Conservation (phyloP, 2,888 invertebrate species). For the Acrobasis repandana region DNA sequence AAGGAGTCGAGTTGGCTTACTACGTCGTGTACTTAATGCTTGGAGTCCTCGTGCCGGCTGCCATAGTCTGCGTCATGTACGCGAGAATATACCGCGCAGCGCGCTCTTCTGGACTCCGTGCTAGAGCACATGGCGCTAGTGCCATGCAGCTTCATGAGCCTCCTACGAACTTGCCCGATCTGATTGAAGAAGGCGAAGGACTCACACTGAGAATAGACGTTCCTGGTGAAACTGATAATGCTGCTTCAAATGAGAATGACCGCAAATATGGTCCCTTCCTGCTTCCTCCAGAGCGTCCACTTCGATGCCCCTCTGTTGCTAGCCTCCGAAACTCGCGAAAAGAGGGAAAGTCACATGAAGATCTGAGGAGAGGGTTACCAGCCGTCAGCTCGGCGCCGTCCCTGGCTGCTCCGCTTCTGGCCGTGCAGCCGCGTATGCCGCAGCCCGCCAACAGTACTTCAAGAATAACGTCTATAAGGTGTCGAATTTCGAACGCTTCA, state of each 20-base stretch:
- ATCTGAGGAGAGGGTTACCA: slow-evolving; percentile 66
- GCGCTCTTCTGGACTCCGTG: slow-evolving; percentile 84
- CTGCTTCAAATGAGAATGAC: slow-evolving; percentile 48
- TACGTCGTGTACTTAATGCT: slow-evolving; percentile 66
- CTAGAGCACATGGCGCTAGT: slow-evolving; percentile 73
- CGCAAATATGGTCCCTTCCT: slow-evolving; percentile 74
- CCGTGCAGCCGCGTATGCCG: slow-evolving; percentile 64
- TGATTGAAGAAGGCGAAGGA: slow-evolving; percentile 70
- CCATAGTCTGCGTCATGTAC: slow-evolving; percentile 88
- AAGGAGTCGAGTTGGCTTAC: slow-evolving; percentile 63
- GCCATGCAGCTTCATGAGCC: slow-evolving; percentile 80
- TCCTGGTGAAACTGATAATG: slow-evolving; percentile 47
- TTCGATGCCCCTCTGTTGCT: slow-evolving; percentile 73
- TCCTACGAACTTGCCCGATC: slow-evolving; percentile 65
- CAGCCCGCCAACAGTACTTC: slow-evolving; percentile 77
- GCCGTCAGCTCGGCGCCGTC: slow-evolving; percentile 80
- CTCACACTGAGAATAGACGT: slow-evolving; percentile 72
- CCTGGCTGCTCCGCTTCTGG: slow-evolving; percentile 65
- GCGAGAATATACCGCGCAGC: slow-evolving; percentile 89
- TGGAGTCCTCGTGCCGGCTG: slow-evolving; percentile 72
- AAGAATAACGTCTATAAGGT: slow-evolving; percentile 88
- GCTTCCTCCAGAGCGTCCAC: slow-evolving; percentile 69
- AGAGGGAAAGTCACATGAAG: slow-evolving; percentile 69
- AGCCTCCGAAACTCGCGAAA: slow-evolving; percentile 69
- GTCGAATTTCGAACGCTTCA: slow-evolving; percentile 92